Conservation (phyloP, 2,113 vertebrate genomes). For the Daphoenositta chrysoptera region DNA sequence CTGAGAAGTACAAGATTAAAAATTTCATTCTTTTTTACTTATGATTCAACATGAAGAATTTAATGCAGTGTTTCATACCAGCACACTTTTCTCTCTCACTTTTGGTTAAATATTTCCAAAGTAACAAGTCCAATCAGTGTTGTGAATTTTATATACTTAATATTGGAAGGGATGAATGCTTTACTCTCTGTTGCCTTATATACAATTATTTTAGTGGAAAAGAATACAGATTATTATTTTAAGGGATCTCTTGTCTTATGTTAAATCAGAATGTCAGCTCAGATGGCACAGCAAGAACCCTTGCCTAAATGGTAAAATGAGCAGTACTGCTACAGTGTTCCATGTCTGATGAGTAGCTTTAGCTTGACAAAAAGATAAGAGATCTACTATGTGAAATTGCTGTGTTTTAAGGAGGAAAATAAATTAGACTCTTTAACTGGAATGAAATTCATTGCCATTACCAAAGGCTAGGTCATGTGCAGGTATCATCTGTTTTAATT, state of each 20-base stretch:
- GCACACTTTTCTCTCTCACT: background rate
- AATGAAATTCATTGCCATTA: background rate
- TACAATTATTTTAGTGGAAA: background rate
- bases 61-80: background rate
- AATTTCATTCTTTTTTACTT: background rate
- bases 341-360: background rate
- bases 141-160: background rate
- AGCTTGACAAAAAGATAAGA: background rate
- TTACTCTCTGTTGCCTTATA: background rate
- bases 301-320: background rate
- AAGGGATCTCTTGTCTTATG: background rate
- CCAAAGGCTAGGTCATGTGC: background rate
- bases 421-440: background rate
- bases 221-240: background rate
- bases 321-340: background rate
- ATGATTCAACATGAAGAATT: background rate
- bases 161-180: background rate
- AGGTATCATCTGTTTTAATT: background rate
- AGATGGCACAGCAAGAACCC: background rate
- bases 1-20: background rate
- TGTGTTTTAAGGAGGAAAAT: background rate
- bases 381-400: background rate
- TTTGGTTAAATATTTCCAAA: background rate
- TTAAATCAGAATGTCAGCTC: background rate
- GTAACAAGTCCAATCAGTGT: background rate